Base-by-base conservation (phyloP, 1,140 invertebrate genomes). In the Achatina immaculata region DNA sequence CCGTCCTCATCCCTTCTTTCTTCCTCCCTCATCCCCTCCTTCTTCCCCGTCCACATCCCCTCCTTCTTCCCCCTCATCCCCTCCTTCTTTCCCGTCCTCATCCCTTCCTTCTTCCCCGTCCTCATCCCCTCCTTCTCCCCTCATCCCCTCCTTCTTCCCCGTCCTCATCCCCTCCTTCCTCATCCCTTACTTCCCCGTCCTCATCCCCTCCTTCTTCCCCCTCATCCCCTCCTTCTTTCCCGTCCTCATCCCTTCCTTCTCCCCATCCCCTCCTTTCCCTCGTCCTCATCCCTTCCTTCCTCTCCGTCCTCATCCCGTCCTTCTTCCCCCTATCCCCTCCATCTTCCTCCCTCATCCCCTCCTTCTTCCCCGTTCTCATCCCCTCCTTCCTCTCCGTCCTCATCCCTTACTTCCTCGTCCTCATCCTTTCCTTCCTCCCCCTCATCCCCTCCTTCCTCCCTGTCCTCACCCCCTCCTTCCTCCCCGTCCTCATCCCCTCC, bases 311-410 rank as follows among this genome's bases (percentile, higher is more conserved):
- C 11, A 4, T 11, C 14, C 31, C 36, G n/a, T 34, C 14, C 38
- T 16, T 42, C 24, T 14, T 72, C 38, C 38, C 31, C 14, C 36
- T 38, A 19, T 11, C 24, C 7, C 36, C 69, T 72, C 69, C 36
- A 11, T 72, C 69, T 38, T 42, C 36, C 69, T 42, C 69, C 36
- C n/a, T 38, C 69, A 19, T n/a, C 36, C 36, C 36, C 69, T 72
- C 69, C 38, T n/a, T 19, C 19, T 19, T 48, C 7, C 45, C 34
- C 36, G 7, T 38, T 36, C 36, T 34, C 36, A 11, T 38, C 36
- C 36, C 69, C 36, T 34, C 36, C 69, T 72, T n/a, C n/a, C n/a
- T 34, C 36, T 34, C 36, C 69, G 7, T 36, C 36, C 69, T n/a
- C 40, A 11, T 38, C 38, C 36, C 69, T n/a, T 36, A 9, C 36